Conservation (phyloP, 2,888 invertebrate species). For the Escarpia spicata region DNA sequence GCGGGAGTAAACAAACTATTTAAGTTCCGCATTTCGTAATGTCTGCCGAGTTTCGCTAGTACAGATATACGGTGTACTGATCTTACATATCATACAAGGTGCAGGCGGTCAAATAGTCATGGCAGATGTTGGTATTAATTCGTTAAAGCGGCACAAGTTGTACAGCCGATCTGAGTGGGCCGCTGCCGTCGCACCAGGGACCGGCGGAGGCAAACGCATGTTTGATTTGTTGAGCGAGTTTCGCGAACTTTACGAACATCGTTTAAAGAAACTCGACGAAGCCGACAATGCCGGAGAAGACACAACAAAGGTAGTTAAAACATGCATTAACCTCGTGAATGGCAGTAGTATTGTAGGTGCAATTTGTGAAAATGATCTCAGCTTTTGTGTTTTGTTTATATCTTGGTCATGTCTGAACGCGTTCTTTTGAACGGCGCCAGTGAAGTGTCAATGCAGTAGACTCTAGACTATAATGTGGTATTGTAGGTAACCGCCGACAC, state of each 20-base stretch:
- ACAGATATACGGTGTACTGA: not conserved
- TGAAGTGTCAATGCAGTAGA: no score
- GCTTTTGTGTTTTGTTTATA: not conserved
- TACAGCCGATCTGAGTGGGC: conserved; percentile 9
- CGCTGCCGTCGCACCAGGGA: not conserved
- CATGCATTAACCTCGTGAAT: not conserved
- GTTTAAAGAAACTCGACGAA: conserved; percentile 53
- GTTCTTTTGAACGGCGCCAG: not conserved
- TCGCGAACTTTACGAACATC: conserved; percentile 56
- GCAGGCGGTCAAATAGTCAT: not conserved
- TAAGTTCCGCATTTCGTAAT: conserved; percentile 9
- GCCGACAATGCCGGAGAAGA: conserved; percentile 54
- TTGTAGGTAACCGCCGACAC: not conserved
- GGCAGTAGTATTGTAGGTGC: not conserved
- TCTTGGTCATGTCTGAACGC: not conserved
- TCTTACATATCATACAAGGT: not conserved
- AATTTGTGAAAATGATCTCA: not conserved
- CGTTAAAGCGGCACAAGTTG: conserved; percentile 6
- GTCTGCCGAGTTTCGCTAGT: not conserved
- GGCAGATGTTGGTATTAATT: conserved; percentile 9
- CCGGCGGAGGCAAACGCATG: conserved; percentile 52
- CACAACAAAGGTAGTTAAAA: conserved; percentile 49
- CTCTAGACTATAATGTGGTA: not conserved
- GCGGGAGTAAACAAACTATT: conserved; percentile 16
- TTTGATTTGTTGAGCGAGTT: conserved; percentile 57